Percentiles rank a stretch among this genome's conserved stretches.
Conservation (phyloP, 2,888 invertebrate genomes). For the Dusona sp. region DNA sequence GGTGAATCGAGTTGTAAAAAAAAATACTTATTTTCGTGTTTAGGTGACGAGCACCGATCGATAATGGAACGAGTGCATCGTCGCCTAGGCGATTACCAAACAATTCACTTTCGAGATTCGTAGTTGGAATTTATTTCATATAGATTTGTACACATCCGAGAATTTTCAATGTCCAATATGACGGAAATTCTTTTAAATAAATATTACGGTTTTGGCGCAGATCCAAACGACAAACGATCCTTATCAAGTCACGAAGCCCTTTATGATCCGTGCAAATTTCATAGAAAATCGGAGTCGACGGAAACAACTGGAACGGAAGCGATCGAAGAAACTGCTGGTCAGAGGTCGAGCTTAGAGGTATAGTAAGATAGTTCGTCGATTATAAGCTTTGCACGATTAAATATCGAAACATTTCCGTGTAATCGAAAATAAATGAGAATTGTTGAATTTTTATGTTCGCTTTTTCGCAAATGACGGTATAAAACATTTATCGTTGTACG, state of each 20-base stretch:
- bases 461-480: not conserved
- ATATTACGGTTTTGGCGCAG: constrained; percentile 75
- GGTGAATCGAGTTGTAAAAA: too few species aligned
- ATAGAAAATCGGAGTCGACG: constrained; percentile 56
- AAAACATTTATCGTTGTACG: too few species aligned
- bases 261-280: constrained; percentile 53
- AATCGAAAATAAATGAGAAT: not conserved
- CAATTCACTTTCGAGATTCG: constrained; percentile 43
- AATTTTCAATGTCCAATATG: constrained; percentile 71
- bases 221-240: constrained; percentile 55
- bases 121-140: not conserved
- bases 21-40: not conserved
- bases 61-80: constrained; percentile 52
- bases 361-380: not conserved
- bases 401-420: not conserved
- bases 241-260: constrained; percentile 71
- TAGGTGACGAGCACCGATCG: constrained; percentile 24
- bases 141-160: constrained; percentile 2
- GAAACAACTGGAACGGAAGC: constrained; percentile 52
- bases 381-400: not conserved
- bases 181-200: constrained; percentile 71
- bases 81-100: constrained; percentile 65
- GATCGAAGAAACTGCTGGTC: constrained; percentile 28
- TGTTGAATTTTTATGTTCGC: not conserved
- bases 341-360: constrained; percentile 52